Conservation (phyloP, 1,140 invertebrate species). For the Tetraneura akinire region DNA sequence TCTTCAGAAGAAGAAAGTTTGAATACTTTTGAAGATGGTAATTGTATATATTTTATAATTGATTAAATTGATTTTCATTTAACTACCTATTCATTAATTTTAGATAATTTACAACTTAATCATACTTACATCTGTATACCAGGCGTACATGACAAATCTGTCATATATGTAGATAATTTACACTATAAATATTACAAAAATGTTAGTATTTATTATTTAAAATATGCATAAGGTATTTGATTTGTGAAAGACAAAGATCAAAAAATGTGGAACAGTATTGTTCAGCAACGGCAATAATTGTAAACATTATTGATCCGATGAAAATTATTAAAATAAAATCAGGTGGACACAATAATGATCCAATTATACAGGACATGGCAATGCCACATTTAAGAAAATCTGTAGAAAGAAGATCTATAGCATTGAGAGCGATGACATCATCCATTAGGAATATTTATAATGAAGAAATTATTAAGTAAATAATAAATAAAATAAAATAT, state of each 20-base stretch:
- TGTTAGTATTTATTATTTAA: slow-evolving; percentile 1
- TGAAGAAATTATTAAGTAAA: slow-evolving; percentile 5
- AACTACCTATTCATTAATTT: no score
- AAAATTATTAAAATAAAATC: background rate
- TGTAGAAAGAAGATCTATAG: background rate
- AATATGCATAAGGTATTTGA: background rate
- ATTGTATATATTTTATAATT: no score
- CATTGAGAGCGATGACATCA: background rate
- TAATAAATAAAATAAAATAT: no score
- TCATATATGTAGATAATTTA: no score
- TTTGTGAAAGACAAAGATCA: background rate
- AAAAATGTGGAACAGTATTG: background rate
- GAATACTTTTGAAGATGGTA: no score
- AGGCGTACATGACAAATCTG: background rate
- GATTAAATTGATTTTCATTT: no score
- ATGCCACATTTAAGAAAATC: background rate
- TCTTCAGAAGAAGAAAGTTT: no score
- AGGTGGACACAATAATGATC: background rate
- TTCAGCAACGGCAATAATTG: background rate
- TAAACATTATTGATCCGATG: background rate
- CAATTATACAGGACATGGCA: background rate
- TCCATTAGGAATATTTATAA: no score
- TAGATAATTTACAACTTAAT: no score
- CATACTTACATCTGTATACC: background rate
- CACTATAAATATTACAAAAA: background rate